A percentile compares a stretch with the other conserved stretches of the same genome.
Evolutionary conservation across 1,140 invertebrate species (phyloP).

Genomic region (Metopolophium dirhodum): DNA sequence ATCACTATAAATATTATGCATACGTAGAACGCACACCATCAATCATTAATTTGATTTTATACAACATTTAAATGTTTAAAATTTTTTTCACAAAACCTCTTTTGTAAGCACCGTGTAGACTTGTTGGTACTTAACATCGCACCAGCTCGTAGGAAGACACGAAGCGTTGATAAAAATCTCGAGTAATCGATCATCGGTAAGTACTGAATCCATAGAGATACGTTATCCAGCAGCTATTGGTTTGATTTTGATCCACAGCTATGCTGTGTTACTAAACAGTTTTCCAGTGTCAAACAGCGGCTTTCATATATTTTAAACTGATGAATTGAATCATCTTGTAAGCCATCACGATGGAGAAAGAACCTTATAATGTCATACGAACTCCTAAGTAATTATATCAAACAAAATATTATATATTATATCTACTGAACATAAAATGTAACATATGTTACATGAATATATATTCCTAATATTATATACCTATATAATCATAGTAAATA

Average conservation of each 20-base stretch:
- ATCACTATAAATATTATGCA: too few species aligned
- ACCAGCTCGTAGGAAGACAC: too few species aligned
- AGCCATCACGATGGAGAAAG: background rate
- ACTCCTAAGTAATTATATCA: background rate
- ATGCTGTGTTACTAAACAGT: background rate
- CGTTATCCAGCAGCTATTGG: background rate
- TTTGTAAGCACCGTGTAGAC: too few species aligned
- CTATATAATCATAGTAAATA: background rate
- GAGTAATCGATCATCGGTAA: background rate
- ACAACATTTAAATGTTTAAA: too few species aligned
- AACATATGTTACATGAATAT: too few species aligned
- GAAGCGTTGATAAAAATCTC: background rate
- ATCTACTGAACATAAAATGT: background rate
- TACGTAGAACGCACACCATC: too few species aligned
- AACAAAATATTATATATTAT: too few species aligned
- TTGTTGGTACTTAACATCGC: too few species aligned
- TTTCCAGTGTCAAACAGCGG: background rate
- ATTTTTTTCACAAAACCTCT: too few species aligned
- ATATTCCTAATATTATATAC: background rate
- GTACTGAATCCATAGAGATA: background rate
- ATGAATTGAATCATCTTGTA: background rate
- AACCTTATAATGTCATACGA: background rate
- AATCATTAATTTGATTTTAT: too few species aligned
- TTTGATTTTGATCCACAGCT: background rate
- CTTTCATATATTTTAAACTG: background rate